Base-by-base conservation (phyloP, 1,140 invertebrate genomes). In the Formica selysi region DNA sequence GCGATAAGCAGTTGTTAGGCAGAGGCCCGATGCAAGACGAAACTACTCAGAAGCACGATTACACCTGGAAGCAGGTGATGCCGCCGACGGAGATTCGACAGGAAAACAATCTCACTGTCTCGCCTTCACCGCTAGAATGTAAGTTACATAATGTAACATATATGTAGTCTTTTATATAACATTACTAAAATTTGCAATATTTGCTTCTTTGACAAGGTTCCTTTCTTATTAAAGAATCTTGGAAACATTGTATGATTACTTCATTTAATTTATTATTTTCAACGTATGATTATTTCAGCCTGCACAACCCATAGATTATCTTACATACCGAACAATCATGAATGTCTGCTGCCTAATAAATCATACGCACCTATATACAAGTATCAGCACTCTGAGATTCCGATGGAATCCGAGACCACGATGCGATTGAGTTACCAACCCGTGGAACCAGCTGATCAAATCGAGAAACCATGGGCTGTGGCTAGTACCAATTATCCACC, bases 11-110 rank as follows among this genome's bases (percentile, higher is more conserved):
- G 22, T 88, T 90, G 64, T 44, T 93, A 91, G 95, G 96, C 0
- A 95, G 96, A 88, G 97, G 97, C 0, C 96, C 97, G 13, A 96
- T 97, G 95, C 96, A 97, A 90, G 96, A 96, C 73, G 94, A 96
- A 70, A 97, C 97, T 0, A 97, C 97, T 0, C 96, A 97, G 71
- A 96, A 97, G 83, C 96, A 97, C 88, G 97, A 97, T 92, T 97
- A 96, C 90, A 88, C 85, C 0, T 95, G 94, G 94, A 95, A 94
- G 59, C 88, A 41, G 1, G 36, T n/a, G 6, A 48, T 16, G 22
- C 84, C 76, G 2, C 54, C 73, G 7, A 1, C 73, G 2, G 16
- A 41, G n/a, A 36, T 90, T n/a, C 62, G 70, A 22, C 94, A 91
- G 0, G 65, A 88, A 16, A 71, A 90, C 38, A 92, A 93, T 76